Conservation (phyloP, 2,888 invertebrate species). For the Enoplolaimus lenunculus region DNA sequence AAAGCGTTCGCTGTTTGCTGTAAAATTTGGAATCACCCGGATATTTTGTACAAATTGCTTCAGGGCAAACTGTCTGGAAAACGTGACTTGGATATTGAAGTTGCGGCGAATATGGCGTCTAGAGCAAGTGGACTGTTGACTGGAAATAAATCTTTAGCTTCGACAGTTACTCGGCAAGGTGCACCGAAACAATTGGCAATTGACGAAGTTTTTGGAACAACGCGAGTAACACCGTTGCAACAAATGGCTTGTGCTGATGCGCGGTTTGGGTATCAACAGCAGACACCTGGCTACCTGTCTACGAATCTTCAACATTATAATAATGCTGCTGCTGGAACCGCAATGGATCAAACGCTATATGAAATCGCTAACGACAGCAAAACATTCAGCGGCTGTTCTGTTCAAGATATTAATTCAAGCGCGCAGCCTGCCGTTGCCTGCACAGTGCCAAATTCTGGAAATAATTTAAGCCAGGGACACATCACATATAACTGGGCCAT, state of each 20-base stretch:
- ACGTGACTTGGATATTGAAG: conserved; percentile 29
- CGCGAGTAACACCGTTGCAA: background rate
- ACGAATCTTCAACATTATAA: conserved; percentile 42
- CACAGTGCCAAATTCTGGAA: background rate
- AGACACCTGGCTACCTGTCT: background rate
- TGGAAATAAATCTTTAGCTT: background rate
- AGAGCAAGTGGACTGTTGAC: background rate
- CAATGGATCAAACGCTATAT: background rate
- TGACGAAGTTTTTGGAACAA: background rate
- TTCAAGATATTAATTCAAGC: background rate
- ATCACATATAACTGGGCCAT: conserved; percentile 38
- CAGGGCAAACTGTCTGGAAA: background rate
- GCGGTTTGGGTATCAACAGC: too few relatives aligned
- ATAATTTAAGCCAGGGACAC: background rate
- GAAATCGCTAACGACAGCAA: background rate
- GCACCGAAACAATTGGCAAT: background rate
- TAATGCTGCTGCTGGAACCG: background rate
- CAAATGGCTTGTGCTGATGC: background rate
- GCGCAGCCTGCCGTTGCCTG: too few relatives aligned
- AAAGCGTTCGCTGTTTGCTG: conserved; percentile 97
- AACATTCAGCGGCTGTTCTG: background rate
- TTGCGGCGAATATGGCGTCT: background rate
- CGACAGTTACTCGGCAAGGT: too few relatives aligned
- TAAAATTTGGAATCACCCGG: conserved; percentile 54
- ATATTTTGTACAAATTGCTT: conserved; percentile 41